phyloP scores from a whole-genome alignment of 2,888 invertebrate species.

The Melangyna quadrimaculata region DNA sequence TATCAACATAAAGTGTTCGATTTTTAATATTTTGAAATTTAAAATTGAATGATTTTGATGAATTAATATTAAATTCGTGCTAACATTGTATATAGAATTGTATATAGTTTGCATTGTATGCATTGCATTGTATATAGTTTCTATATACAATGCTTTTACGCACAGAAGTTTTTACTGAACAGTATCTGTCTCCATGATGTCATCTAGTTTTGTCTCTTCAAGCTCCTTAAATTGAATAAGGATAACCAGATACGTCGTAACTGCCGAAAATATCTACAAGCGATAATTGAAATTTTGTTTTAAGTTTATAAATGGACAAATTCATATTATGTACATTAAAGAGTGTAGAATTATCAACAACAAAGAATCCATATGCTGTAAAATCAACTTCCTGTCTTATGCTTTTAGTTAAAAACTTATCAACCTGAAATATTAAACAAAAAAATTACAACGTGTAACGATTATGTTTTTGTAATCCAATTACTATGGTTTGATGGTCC shows the following conservation, averaged over 20 bases:
- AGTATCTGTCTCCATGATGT: conserved; percentile 16
- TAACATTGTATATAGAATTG: too few species aligned
- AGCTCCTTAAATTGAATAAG: conserved; percentile 80
- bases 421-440: conserved; percentile 74
- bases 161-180: background rate
- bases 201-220: conserved; percentile 78
- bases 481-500: conserved; percentile 79
- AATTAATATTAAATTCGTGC: too few species aligned
- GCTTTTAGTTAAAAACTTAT: conserved; percentile 80
- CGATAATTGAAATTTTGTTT: background rate
- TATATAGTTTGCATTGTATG: too few species aligned
- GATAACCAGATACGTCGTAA: conserved; percentile 80
- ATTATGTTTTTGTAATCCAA: too few species aligned
- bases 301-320: background rate
- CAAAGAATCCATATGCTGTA: conserved; percentile 80
- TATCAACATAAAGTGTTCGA: too few species aligned
- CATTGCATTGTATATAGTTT: too few species aligned
- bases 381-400: conserved; percentile 79
- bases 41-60: too few species aligned
- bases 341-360: conserved; percentile 79
- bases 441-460: too few species aligned
- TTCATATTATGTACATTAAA: conserved; percentile 77
- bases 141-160: too few species aligned
- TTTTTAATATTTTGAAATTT: too few species aligned
- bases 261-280: conserved; percentile 79